Conservation (phyloP, 1,140 invertebrate species). For the Euura saliciscinereae region DNA sequence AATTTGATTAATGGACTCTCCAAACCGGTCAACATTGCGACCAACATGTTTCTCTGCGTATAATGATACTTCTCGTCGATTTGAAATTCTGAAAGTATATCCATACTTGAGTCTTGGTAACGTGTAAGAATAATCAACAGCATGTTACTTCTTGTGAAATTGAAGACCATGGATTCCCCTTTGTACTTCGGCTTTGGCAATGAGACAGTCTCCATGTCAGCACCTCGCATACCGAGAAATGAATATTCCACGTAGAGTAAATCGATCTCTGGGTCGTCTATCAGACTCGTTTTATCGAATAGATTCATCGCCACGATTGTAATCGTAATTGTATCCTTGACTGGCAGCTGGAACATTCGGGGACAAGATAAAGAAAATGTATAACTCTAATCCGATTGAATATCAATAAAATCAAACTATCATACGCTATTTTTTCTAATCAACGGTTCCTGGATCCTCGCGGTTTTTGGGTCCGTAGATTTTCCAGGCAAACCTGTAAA, state of each 20-base stretch:
- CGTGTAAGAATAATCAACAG: neutral
- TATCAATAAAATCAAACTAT: neutral
- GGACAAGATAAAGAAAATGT: too few species aligned
- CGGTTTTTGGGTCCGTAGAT: neutral
- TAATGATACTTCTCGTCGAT: slow-evolving; percentile 35
- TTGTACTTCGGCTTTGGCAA: slow-evolving; percentile 24
- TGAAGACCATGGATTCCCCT: slow-evolving; percentile 10
- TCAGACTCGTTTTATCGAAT: slow-evolving; percentile 15
- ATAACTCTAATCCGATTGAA: too few species aligned
- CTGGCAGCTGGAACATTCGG: neutral
- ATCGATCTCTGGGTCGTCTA: slow-evolving; percentile 28
- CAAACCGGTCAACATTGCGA: slow-evolving; percentile 37
- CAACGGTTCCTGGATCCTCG: neutral
- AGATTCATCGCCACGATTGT: slow-evolving; percentile 24
- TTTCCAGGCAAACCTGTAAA: neutral
- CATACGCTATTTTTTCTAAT: neutral
- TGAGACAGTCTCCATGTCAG: slow-evolving; percentile 26
- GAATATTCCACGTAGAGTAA: slow-evolving; percentile 30
- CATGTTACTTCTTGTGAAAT: slow-evolving; percentile 28
- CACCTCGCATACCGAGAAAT: slow-evolving; percentile 28
- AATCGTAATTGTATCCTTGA: slow-evolving; percentile 21
- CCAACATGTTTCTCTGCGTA: slow-evolving; percentile 34
- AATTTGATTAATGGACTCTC: slow-evolving; percentile 44
- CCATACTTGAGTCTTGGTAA: neutral
- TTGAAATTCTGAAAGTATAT: slow-evolving; percentile 38